Base-by-base conservation (phyloP, 1,140 invertebrate genomes). In the Teleopsis dalmanni region DNA sequence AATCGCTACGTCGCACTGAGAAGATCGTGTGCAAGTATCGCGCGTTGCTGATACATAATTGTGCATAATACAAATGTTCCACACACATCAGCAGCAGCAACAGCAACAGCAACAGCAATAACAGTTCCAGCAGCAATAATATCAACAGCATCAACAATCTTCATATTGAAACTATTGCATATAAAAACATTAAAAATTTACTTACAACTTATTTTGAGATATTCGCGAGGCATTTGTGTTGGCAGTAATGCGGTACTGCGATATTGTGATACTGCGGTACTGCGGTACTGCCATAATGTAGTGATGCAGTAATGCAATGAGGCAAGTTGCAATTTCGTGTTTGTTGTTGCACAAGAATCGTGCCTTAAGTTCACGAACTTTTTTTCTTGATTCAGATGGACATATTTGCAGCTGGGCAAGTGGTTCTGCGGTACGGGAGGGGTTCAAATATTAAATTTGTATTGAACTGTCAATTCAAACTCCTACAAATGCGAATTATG, bases 181-280 rank as follows among this genome's bases (percentile, higher is more conserved):
- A 43, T 27, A 43, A 40, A 31, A 46, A 34, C 29, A 36, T 19
- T 3, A 46, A 19, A 34, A 31, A 46, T 46, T 36, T 36, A 22
- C 29, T 46, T 46, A 46, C 44, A 46, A 46, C 44, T 46, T 46
- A 46, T 34, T 33, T 46, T 46, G 31, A 27, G 19, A 35, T n/a
- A n/a, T n/a, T n/a, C n/a, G n/a, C n/a, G n/a, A n/a, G n/a, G n/a
- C n/a, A n/a, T n/a, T n/a, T n/a, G n/a, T n/a, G n/a, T n/a, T n/a
- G n/a, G n/a, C n/a, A n/a, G n/a, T n/a, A n/a, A n/a, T n/a, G n/a
- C n/a, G n/a, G n/a, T n/a, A n/a, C n/a, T n/a, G n/a, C n/a, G n/a
- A n/a, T n/a, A n/a, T n/a, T n/a, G n/a, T n/a, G n/a, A n/a, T n/a
- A n/a, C n/a, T n/a, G n/a, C n/a, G n/a, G n/a, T n/a, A n/a, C n/a